Evolutionary conservation across 2,888 invertebrate genomes (phyloP).

Genomic region (Sipunculus nudus): DNA sequence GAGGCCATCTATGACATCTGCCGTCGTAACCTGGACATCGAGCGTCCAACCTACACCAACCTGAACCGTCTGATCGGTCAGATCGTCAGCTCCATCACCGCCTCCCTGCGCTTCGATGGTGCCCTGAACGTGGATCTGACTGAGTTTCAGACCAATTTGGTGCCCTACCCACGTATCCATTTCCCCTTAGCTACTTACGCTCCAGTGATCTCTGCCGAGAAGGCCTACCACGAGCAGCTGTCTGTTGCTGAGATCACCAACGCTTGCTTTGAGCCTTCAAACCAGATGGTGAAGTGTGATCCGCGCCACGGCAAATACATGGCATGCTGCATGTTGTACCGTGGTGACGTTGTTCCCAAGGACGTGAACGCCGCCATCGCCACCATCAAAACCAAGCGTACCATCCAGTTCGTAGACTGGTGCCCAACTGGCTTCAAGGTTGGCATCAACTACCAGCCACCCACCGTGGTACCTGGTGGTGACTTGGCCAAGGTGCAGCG

Average conservation of each 20-base stretch:
- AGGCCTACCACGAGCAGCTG: slow-evolving; percentile 49
- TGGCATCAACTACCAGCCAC: too few species aligned
- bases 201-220: too few species aligned
- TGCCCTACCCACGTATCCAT: too few species aligned
- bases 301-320: slow-evolving; percentile 67
- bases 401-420: slow-evolving; percentile 70
- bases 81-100: slow-evolving; percentile 70
- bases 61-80: slow-evolving; percentile 93
- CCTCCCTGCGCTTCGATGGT: slow-evolving; percentile 67
- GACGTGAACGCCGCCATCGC: slow-evolving; percentile 72
- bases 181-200: too few species aligned
- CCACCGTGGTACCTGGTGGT: too few species aligned
- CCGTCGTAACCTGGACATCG: slow-evolving; percentile 82
- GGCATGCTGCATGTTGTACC: slow-evolving; percentile 67
- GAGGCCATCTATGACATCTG: slow-evolving; percentile 92
- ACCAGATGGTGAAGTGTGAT: slow-evolving; percentile 68
- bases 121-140: too few species aligned
- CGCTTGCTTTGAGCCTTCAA: slow-evolving; percentile 84
- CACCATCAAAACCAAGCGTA: slow-evolving; percentile 62
- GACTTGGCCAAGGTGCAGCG: too few species aligned
- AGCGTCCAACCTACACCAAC: slow-evolving; percentile 85
- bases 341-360: slow-evolving; percentile 94
- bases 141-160: too few species aligned
- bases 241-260: slow-evolving; percentile 84
- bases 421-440: too few species aligned